Conservation (phyloP, 2,797 vertebrate species). For the Coendou prehensilis region DNA sequence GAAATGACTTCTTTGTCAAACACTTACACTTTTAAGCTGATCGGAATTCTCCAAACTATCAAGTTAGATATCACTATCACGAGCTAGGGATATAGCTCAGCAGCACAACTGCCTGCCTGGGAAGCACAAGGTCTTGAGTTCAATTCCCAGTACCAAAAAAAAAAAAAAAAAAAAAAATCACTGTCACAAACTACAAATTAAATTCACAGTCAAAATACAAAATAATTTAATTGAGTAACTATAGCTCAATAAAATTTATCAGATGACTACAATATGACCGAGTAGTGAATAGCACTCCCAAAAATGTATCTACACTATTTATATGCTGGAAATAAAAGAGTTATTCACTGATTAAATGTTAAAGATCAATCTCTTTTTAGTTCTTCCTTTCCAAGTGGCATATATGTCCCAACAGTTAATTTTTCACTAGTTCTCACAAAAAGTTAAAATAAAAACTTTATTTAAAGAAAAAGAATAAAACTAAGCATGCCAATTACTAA, state of each 20-base stretch:
- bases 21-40: conserved; percentile 28
- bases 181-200: conserved; percentile 8
- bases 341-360: conserved; percentile 31
- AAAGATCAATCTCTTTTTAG: conserved; percentile 30
- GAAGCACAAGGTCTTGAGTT: too few relatives aligned
- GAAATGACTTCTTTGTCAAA: conserved; percentile 18
- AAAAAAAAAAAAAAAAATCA: not conserved
- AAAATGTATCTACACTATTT: conserved; percentile 33
- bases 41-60: conserved; percentile 27
- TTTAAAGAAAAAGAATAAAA: conserved; percentile 43
- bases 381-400: not conserved
- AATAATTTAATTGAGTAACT: conserved; percentile 44
- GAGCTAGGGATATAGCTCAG: too few relatives aligned
- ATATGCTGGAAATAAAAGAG: conserved; percentile 3
- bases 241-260: conserved; percentile 19
- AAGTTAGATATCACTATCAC: conserved; percentile 48
- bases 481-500: not conserved
- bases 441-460: conserved; percentile 37
- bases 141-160: too few relatives aligned
- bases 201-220: conserved; percentile 40
- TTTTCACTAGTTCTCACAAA: conserved; percentile 46
- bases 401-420: not conserved
- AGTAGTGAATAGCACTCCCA: not conserved
- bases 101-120: too few relatives aligned
- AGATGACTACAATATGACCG: conserved; percentile 18